Conservation (phyloP, 2,888 invertebrate genomes). For the Nectonema munidae region DNA sequence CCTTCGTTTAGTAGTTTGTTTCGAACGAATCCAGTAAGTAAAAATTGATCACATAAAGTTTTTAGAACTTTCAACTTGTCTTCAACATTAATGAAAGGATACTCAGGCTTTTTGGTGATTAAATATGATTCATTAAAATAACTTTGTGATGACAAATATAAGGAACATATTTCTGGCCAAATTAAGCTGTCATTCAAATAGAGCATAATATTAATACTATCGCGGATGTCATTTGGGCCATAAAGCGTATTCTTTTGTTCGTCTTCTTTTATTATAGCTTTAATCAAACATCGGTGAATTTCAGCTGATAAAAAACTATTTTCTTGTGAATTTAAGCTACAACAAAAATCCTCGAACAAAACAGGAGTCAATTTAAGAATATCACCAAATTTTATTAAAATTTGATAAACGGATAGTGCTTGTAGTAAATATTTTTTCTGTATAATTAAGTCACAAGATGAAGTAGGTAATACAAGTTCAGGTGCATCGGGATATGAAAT, state of each 20-base stretch:
- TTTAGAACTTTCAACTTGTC: conserved; percentile 46
- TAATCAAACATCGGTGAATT: conserved; percentile 63
- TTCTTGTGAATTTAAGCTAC: conserved; percentile 56
- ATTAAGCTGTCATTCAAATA: conserved; percentile 73
- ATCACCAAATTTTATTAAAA: conserved; percentile 50
- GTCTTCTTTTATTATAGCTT: conserved; percentile 46
- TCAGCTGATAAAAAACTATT: conserved; percentile 50
- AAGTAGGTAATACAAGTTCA: too few relatives aligned
- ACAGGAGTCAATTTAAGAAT: conserved; percentile 61
- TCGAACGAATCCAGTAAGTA: conserved; percentile 59
- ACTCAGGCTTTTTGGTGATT: conserved; percentile 32
- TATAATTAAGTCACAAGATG: too few relatives aligned
- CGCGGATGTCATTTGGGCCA: conserved; percentile 78
- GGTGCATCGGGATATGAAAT: too few relatives aligned
- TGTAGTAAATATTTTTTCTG: too few relatives aligned
- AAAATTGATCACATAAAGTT: conserved; percentile 66
- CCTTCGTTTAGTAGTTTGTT: conserved; percentile 77
- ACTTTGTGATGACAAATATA: neutral
- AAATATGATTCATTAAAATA: neutral
- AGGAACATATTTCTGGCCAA: conserved; percentile 46
- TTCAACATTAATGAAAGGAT: conserved; percentile 50
- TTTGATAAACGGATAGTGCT: conserved; percentile 69
- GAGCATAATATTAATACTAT: conserved; percentile 65
- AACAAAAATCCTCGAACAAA: conserved; percentile 80
- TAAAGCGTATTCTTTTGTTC: conserved; percentile 74